Conservation (phyloP, 2,113 vertebrate species). For the Rutilus rutilus region DNA sequence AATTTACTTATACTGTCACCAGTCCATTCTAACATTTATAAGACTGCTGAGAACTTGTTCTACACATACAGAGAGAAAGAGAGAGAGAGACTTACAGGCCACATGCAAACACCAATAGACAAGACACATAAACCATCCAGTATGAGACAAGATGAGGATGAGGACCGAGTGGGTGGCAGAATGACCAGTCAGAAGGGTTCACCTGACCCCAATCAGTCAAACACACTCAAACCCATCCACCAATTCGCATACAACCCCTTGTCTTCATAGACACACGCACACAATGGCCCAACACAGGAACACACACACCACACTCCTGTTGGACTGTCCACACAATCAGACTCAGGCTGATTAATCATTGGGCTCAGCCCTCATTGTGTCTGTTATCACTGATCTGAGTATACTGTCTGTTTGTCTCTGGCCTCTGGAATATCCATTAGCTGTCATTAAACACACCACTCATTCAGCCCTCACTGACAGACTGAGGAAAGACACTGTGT, state of each 20-base stretch:
- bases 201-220: conserved; percentile 47
- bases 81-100: not conserved
- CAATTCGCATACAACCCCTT: conserved; percentile 39
- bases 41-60: not conserved
- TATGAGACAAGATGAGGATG: conserved; percentile 42
- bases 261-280: conserved; percentile 40
- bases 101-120: not conserved
- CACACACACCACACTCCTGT: conserved; percentile 42
- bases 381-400: conserved; percentile 52
- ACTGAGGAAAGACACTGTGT: conserved; percentile 32
- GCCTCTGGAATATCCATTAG: conserved; percentile 56
- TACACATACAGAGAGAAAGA: not conserved
- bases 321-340: conserved; percentile 55
- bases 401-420: conserved; percentile 53
- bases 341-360: conserved; percentile 54
- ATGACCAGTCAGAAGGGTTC: conserved; percentile 47
- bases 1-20: conserved; percentile 14
- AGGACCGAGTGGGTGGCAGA: conserved; percentile 38
- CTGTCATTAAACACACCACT: conserved; percentile 55
- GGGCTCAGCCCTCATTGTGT: conserved; percentile 47
- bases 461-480: conserved; percentile 47
- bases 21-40: not conserved
- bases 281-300: conserved; percentile 42
- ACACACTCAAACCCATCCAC: conserved; percentile 37
- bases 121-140: conserved; percentile 23